phyloP scores from a whole-genome alignment of 2,888 invertebrate genomes.

The Synanthedon vespiformis region DNA sequence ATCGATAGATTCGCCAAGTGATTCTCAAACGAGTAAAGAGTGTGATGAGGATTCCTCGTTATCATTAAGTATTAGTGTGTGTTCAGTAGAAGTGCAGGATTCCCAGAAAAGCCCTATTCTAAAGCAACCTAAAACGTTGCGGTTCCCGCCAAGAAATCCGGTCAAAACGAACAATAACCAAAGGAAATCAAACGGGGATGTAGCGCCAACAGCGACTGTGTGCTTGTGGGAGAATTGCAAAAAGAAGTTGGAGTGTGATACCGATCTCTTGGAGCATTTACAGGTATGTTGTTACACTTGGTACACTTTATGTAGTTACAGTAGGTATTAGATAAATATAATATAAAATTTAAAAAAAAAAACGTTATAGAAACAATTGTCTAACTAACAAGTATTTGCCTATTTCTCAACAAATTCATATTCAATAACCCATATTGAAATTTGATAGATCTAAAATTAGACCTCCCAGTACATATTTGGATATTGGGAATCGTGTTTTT shows the following conservation, averaged over 20 bases:
- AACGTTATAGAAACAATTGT: background rate
- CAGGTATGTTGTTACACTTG: conserved; percentile 69
- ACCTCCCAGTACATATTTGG: no score
- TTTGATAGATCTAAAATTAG: no score
- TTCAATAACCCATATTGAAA: no score
- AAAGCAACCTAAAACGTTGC: conserved; percentile 84
- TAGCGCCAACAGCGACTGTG: conserved; percentile 63
- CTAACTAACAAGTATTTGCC: no score
- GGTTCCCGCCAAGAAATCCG: conserved; percentile 76
- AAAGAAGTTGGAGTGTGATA: conserved; percentile 81
- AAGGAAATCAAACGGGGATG: conserved; percentile 50
- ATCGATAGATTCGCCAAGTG: conserved; percentile 61
- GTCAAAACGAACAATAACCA: conserved; percentile 38
- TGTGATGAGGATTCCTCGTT: conserved; percentile 61
- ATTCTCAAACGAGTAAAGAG: conserved; percentile 59
- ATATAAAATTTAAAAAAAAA: background rate
- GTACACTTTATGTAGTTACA: background rate
- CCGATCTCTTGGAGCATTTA: conserved; percentile 87
- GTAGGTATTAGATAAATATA: background rate
- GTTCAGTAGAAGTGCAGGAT: conserved; percentile 43
- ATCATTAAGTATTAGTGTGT: conserved; percentile 54
- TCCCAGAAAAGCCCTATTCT: conserved; percentile 79
- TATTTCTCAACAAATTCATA: no score
- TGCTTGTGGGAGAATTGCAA: conserved; percentile 89
- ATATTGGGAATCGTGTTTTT: no score